Evolutionary conservation across 2,888 invertebrate genomes (phyloP), one percentile per base, ranked within the genome.

Genomic region (Neoaliturus tenellus): DNA sequence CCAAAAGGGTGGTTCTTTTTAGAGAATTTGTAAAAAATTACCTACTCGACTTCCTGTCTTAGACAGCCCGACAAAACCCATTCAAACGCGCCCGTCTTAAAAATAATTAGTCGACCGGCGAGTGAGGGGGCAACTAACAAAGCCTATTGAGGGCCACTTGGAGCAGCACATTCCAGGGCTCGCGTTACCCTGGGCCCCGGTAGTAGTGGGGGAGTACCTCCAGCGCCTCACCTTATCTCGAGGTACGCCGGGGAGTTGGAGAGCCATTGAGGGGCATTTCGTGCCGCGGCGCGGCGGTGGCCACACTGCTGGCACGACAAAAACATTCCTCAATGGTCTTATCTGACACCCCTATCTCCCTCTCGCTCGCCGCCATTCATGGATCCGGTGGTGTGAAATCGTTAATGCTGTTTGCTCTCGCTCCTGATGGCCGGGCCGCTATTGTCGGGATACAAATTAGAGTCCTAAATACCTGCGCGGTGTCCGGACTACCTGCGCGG

Each of bases 251-350:
- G 33, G 31, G 33, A 31, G 69, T 28, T 62, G 4, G 69, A 58
- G 58, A 33, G 3, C 12, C 8, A 10, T 17, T 6, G 69, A 69
- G 69, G 69, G 69, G 39, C 69, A 69, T 69, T 69, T 69, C 69
- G 69, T 69, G 73, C 73, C 73, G 73, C 28, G n/a, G n/a, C n/a
- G n/a, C n/a, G 17, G 73, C 25, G 39, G 73, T 75, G 73, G 73
- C 73, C 73, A 23, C 69, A 69, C 69, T 69, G 69, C 25, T 2
- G 69, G 69, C 78, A 55, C 78, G 78, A 78, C 78, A 78, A 78
- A 78, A 78, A 78, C 78, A 78, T 78, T 78, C 78, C 78, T 78
- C 78, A 78, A 78, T 78, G 78, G 78, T 23, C 78, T 78, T 78
- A 78, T 78, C 78, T 78, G 78, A 55, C 78, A 78, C 78, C 78